A percentile compares a stretch with the other conserved stretches of the same genome.
Conservation (phyloP, 2,888 invertebrate genomes). For the Arrhopalites spinosus region DNA sequence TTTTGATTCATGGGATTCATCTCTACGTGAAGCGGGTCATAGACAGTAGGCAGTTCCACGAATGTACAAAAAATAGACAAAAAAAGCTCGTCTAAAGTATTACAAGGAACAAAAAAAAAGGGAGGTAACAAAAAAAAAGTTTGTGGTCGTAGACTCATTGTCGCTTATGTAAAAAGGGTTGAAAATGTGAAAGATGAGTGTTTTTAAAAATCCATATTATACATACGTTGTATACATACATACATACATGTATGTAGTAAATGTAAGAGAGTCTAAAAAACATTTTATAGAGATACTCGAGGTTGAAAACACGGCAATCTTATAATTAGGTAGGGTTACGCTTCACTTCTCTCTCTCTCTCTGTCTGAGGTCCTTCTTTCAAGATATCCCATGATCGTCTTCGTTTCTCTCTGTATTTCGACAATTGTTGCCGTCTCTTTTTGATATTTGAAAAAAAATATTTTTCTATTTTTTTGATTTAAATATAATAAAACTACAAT, state of each 20-base stretch:
- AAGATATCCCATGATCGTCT: background rate
- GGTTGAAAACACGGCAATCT: conserved; percentile 8
- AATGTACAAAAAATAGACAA: background rate
- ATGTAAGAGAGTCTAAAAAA: background rate
- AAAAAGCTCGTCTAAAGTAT: background rate
- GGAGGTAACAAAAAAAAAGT: background rate
- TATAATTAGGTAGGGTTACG: conserved; percentile 25
- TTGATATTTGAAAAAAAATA: background rate
- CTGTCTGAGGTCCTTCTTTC: background rate
- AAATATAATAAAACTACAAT: no score
- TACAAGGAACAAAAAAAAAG: background rate
- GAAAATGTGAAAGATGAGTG: background rate
- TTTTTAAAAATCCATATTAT: background rate
- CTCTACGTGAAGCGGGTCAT: background rate
- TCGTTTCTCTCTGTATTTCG: background rate
- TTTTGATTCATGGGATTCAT: background rate
- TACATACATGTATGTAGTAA: background rate
- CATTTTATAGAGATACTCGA: background rate
- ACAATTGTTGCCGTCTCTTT: background rate
- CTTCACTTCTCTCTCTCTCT: conserved; percentile 1
- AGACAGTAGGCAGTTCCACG: background rate
- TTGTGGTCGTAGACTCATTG: conserved; percentile 11
- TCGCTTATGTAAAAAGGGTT: background rate
- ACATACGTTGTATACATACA: background rate
- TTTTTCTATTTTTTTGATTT: no score